Conservation (phyloP, 1,140 invertebrate species). For the Cotesia chilonis region DNA sequence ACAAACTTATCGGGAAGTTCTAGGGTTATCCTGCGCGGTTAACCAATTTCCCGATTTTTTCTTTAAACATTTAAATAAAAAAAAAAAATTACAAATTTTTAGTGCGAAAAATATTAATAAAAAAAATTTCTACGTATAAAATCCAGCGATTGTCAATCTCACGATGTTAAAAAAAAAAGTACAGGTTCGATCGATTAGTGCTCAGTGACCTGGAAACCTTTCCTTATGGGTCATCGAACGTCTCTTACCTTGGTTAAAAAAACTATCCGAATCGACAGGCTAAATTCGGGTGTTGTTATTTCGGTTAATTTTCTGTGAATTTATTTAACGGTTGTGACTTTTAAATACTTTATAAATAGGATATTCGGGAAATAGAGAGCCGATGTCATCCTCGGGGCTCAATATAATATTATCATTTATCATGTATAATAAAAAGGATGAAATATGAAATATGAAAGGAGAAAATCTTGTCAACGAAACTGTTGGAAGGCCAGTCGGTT, state of each 20-base stretch:
- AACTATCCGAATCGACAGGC: background rate
- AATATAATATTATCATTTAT: too few species aligned
- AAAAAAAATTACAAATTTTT: too few species aligned
- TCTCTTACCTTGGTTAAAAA: constrained; percentile 10
- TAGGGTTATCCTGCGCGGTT: too few species aligned
- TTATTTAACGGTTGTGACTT: too few species aligned
- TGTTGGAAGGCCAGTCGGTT: background rate
- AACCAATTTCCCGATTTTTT: too few species aligned
- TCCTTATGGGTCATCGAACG: constrained; percentile 5
- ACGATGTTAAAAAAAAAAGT: constrained; percentile 1
- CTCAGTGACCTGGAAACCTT: constrained; percentile 25
- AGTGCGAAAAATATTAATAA: constrained; percentile 1
- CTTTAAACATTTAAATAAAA: too few species aligned
- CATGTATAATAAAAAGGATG: too few species aligned
- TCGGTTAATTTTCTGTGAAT: background rate
- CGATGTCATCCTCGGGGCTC: too few species aligned
- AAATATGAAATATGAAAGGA: background rate
- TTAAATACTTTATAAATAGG: too few species aligned
- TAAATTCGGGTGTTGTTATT: background rate
- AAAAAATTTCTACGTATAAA: constrained; percentile 2
- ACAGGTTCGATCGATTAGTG: constrained; percentile 2
- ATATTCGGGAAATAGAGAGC: too few species aligned
- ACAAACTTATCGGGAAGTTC: too few species aligned
- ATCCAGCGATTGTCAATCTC: background rate
- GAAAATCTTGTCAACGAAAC: background rate